Conservation (phyloP, 2,113 vertebrate genomes). For the Phalacrocorax brasilianus region DNA sequence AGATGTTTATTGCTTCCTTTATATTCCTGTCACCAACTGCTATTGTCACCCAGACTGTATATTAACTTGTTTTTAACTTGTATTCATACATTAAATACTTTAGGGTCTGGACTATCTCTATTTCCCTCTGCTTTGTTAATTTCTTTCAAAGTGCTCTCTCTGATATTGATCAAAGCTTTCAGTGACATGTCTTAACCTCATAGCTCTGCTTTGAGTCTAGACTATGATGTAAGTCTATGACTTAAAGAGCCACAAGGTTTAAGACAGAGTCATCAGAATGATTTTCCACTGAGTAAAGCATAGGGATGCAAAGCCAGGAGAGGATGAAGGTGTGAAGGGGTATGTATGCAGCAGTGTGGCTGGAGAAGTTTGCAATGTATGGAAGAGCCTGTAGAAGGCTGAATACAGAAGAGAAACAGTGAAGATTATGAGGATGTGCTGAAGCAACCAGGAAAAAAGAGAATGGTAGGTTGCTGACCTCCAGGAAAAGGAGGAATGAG, state of each 20-base stretch:
- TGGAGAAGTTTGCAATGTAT: background rate
- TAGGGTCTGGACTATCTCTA: background rate
- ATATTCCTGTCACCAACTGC: background rate
- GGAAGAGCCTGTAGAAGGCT: background rate
- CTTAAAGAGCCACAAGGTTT: background rate
- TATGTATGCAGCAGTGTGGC: background rate
- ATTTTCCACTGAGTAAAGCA: background rate
- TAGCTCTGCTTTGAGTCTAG: background rate
- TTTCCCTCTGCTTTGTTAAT: background rate
- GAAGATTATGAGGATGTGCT: background rate
- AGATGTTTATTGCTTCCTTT: background rate
- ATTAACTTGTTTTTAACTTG: background rate
- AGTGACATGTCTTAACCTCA: background rate
- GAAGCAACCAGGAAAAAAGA: background rate
- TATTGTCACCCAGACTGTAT: background rate
- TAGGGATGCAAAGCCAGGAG: background rate
- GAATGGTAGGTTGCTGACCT: background rate
- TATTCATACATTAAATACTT: background rate
- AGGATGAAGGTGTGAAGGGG: background rate
- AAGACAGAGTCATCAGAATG: background rate
- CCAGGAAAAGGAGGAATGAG: background rate
- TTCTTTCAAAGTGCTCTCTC: background rate
- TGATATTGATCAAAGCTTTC: background rate
- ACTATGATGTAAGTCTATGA: background rate
- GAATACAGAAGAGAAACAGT: background rate